Evolutionary conservation across 2,888 invertebrate genomes (phyloP).

Genomic region (Hanleya hanleyi): DNA sequence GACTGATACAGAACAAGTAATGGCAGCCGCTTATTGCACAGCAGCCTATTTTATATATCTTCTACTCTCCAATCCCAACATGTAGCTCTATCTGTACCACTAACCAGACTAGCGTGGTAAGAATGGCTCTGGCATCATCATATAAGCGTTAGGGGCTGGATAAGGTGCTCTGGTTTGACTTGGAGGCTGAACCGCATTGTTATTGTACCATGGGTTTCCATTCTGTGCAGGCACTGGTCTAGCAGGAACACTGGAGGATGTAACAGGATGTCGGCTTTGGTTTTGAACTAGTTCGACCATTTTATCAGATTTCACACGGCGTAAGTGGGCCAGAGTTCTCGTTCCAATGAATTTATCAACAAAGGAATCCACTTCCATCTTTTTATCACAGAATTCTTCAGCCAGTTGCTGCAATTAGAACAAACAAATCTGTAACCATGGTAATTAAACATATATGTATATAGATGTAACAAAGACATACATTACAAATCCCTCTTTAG

Average conservation of each 20-base stretch:
- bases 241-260: not conserved
- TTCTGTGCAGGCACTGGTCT: not conserved
- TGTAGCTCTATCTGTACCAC: too few relatives aligned
- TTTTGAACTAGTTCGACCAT: constrained; percentile 78
- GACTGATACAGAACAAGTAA: too few relatives aligned
- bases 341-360: constrained; percentile 86
- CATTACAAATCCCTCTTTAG: not conserved
- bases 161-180: not conserved
- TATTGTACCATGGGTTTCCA: not conserved
- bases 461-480: too few relatives aligned
- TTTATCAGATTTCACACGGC: constrained; percentile 95
- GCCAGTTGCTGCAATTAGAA: constrained; percentile 78
- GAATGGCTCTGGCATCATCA: constrained; percentile 7
- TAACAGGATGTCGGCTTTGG: constrained; percentile 29
- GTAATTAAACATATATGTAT: not conserved
- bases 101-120: not conserved
- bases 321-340: constrained; percentile 84
- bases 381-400: constrained; percentile 84
- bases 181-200: not conserved
- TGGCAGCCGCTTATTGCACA: too few relatives aligned
- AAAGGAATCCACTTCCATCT: constrained; percentile 85
- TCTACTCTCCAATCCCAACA: too few relatives aligned
- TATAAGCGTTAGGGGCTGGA: not conserved
- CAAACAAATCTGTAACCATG: not conserved
- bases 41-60: too few relatives aligned